Percentiles rank a stretch among this genome's conserved stretches.
phyloP scores from a whole-genome alignment of 2,113 vertebrate species.

The Anguilla japonica region DNA sequence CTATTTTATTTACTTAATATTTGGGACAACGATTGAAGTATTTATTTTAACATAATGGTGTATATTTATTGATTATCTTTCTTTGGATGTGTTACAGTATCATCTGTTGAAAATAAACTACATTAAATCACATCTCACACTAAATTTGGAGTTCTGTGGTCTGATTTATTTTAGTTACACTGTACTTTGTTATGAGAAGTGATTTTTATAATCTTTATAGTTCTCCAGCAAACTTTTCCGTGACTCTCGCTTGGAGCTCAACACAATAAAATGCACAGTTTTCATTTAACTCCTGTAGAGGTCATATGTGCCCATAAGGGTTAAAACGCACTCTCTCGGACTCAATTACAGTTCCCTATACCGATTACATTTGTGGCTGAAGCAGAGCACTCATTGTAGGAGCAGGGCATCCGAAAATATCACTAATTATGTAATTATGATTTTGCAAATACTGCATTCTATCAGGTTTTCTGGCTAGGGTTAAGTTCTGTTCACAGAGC shows the following conservation, averaged over 20 bases:
- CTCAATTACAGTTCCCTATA: background rate
- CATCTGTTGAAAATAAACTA: background rate
- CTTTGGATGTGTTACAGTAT: background rate
- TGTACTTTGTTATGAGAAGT: background rate
- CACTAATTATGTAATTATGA: background rate
- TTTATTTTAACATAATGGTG: constrained; percentile 26
- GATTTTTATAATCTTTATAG: background rate
- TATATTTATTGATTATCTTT: constrained; percentile 22
- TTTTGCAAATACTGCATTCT: background rate
- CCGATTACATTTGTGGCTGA: background rate
- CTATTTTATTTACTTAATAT: constrained; percentile 11
- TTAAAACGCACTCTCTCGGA: too few species aligned
- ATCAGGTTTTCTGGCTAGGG: background rate
- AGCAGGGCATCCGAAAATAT: background rate
- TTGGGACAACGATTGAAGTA: background rate
- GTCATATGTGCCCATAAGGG: too few species aligned
- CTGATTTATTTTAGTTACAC: background rate
- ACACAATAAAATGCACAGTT: too few species aligned
- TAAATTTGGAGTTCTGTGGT: background rate
- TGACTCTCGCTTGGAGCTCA: background rate
- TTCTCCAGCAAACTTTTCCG: background rate
- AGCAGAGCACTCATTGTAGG: background rate
- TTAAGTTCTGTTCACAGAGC: background rate
- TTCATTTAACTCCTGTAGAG: too few species aligned
- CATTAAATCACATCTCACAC: constrained; percentile 11